Evolutionary conservation across 2,888 invertebrate species (phyloP), one percentile per base, ranked within the genome.

Genomic region (Timema cristinae): DNA sequence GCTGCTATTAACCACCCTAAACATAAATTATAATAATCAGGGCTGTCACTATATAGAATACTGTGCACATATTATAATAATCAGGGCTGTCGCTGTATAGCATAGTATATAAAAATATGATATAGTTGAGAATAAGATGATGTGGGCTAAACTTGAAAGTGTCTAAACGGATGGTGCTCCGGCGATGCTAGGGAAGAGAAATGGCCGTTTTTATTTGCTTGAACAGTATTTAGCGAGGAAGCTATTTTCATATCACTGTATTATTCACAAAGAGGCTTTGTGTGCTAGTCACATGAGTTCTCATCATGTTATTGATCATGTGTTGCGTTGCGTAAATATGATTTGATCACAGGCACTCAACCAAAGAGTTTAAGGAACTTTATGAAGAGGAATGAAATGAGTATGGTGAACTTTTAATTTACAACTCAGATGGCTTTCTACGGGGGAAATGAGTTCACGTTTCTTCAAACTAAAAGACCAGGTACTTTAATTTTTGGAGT

Each of bases 211-310:
- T 59, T n/a, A 15, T 4, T 59, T 59, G 32, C 59, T 59, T 32
- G 15, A n/a, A 59, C 9, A 59, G 13, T 59, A 59, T 59, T 59
- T n/a, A 59, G n/a, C 15, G 59, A 9, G 59, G 32, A 59, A 59
- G 4, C 13, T 59, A 32, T 59, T 59, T 6, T 59, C 59, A 15
- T 59, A 9, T n/a, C 15, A 59, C 59, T 59, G 59, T 59, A 59
- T 59, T n/a, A 59, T n/a, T 32, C 6, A n/a, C 8, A 59, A 59
- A 59, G 59, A 59, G 59, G 15, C 0, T 59, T 59, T 59, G 15
- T 59, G 13, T 59, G 8, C 59, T 59, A 59, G 32, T 13, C 13
- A 13, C 59, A 59, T 59, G 59, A 32, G 13, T 32, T 59, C 16
- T 5, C n/a, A 56, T 5, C 56, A 59, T 9, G 13, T n/a, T 59